Conservation (phyloP, 2,888 invertebrate genomes). For the Gonocerus acuteangulatus region DNA sequence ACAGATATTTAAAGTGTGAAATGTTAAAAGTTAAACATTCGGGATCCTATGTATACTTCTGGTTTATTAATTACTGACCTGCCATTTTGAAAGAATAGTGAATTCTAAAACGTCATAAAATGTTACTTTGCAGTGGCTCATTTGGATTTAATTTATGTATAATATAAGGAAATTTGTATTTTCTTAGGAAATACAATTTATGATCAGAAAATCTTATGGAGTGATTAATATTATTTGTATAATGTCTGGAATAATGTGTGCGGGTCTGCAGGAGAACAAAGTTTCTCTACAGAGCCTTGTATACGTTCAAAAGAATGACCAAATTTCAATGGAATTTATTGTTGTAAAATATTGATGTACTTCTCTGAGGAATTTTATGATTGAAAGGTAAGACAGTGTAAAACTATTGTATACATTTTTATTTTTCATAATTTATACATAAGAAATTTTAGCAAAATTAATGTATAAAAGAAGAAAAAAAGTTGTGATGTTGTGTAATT, state of each 20-base stretch:
- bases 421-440: background rate
- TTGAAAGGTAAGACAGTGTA: too few relatives aligned
- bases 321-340: background rate
- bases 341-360: too few relatives aligned
- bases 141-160: background rate
- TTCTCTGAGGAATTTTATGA: too few relatives aligned
- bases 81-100: too few relatives aligned
- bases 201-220: background rate
- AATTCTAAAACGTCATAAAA: too few relatives aligned
- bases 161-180: background rate
- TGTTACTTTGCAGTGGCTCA: constrained; percentile 11
- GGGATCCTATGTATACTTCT: too few relatives aligned
- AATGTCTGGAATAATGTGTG: background rate
- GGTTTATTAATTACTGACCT: too few relatives aligned
- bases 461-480: too few relatives aligned
- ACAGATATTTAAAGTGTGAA: too few relatives aligned
- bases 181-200: background rate
- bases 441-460: too few relatives aligned
- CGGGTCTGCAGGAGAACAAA: constrained; percentile 6
- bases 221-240: background rate
- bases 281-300: constrained; percentile 17
- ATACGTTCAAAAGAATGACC: background rate
- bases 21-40: too few relatives aligned
- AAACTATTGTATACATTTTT: background rate
- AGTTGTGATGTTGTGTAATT: too few relatives aligned